phyloP scores from a whole-genome alignment of 2,888 invertebrate genomes.

The Willowsia nigromaculata region DNA sequence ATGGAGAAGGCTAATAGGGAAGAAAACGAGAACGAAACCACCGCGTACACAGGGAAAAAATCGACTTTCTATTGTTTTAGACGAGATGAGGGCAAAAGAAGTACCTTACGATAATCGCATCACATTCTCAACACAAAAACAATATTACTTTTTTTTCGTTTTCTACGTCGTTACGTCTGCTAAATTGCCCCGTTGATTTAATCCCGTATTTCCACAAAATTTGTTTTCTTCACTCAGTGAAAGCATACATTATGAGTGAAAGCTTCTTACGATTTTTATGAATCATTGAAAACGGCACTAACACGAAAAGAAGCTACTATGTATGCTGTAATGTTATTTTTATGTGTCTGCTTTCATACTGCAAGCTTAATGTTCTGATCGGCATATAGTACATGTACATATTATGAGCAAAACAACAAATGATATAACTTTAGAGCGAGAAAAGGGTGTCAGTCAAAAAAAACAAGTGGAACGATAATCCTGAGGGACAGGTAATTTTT shows the following conservation, averaged over 20 bases:
- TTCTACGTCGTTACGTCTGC: slow-evolving; percentile 6
- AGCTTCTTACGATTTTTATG: slow-evolving; percentile 10
- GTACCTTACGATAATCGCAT: slow-evolving; percentile 9
- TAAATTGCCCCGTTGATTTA: slow-evolving; percentile 11
- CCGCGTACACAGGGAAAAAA: neutral
- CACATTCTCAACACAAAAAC: slow-evolving; percentile 10
- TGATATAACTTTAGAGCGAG: neutral
- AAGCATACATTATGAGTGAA: slow-evolving; percentile 18
- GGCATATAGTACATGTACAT: neutral
- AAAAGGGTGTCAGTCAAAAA: slow-evolving; percentile 19
- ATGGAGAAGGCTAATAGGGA: neutral
- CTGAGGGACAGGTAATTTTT: slow-evolving; percentile 48
- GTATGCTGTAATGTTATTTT: neutral
- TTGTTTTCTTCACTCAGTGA: slow-evolving; percentile 9
- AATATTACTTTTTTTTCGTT: neutral
- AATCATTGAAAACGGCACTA: slow-evolving; percentile 5
- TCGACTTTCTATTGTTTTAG: neutral
- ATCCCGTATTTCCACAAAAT: neutral
- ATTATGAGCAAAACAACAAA: neutral
- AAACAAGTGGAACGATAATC: slow-evolving; percentile 27
- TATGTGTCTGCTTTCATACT: neutral
- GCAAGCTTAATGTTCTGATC: neutral
- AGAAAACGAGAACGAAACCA: neutral
- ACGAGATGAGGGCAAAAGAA: neutral
- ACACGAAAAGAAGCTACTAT: neutral